These are phyloP conservation scores for Myotis planiceps DNA, from an alignment of 2,797 vertebrate genomes.

Conservation along the genomic window DNA sequence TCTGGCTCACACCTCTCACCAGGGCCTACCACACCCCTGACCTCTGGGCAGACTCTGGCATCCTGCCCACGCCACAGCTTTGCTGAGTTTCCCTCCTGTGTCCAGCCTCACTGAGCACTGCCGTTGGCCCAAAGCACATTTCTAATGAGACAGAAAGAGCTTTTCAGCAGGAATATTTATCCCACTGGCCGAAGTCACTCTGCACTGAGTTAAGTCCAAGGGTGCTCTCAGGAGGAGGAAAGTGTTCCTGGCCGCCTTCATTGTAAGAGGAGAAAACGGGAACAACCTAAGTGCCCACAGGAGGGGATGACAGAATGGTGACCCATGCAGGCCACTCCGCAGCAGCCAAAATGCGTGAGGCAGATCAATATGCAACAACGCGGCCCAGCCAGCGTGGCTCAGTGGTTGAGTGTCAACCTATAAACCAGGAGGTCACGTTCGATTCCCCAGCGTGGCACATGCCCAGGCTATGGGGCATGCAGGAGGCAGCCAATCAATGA, in stretches of 20 bases:
- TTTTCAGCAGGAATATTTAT: fast-evolving
- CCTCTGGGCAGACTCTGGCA: not conserved
- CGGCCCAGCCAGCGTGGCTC: too few species aligned
- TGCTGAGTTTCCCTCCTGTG: too few species aligned
- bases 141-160: not conserved
- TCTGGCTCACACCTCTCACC: not conserved
- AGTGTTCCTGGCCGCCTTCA: not conserved
- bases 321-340: too few species aligned
- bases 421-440: too few species aligned
- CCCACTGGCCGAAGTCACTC: not conserved
- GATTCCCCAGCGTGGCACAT: too few species aligned
- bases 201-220: not conserved
- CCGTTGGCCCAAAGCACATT: fast-evolving
- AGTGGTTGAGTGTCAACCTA: too few species aligned
- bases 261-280: not conserved
- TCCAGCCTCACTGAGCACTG: too few species aligned
- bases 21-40: not conserved
- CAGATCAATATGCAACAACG: fast-evolving
- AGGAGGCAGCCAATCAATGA: too few species aligned
- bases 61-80: too few species aligned
- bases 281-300: not conserved
- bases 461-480: too few species aligned
- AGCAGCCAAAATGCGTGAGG: not conserved
- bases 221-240: not conserved
- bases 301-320: too few species aligned